A percentile compares a stretch with the other conserved stretches of the same genome.
Conservation (phyloP, 2,113 vertebrate species). For the Ancistrus triradiatus region DNA sequence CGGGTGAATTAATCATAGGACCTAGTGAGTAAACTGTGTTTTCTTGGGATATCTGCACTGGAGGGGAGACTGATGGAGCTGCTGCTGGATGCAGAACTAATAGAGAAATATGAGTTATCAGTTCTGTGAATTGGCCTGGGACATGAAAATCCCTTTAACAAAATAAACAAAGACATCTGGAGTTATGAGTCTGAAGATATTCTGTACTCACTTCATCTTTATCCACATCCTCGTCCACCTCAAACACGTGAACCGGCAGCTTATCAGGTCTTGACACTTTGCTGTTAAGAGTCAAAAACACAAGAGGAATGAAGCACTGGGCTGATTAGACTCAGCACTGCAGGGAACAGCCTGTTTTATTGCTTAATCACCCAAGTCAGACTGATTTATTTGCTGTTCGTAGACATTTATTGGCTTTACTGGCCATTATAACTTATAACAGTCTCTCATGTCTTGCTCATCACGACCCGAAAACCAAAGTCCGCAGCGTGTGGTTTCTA, state of each 20-base stretch:
- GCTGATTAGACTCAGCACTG: no score
- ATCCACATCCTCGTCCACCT: constrained; percentile 97
- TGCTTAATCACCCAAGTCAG: no score
- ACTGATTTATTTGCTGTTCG: background rate
- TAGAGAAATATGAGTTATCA: no score
- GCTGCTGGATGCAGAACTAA: no score
- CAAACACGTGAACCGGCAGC: constrained; percentile 91
- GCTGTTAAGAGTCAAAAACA: constrained; percentile 61
- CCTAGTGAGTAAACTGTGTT: background rate
- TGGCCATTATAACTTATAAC: no score
- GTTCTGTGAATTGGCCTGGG: background rate
- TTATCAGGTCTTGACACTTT: constrained; percentile 87
- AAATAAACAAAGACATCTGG: background rate
- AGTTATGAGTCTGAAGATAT: background rate
- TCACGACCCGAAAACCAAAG: no score
- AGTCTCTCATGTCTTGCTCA: background rate
- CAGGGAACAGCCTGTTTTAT: no score
- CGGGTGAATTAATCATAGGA: background rate
- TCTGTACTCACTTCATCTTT: constrained; percentile 95
- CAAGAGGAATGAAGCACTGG: background rate
- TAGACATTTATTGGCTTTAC: background rate
- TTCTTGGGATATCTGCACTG: background rate
- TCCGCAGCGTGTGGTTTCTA: background rate
- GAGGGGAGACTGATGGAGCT: background rate
- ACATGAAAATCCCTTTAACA: background rate